A percentile compares a stretch with the other conserved stretches of the same genome.
These are phyloP conservation scores for Tupaia tana DNA, from an alignment of 2,113 vertebrate species.

Conservation along the genomic window DNA sequence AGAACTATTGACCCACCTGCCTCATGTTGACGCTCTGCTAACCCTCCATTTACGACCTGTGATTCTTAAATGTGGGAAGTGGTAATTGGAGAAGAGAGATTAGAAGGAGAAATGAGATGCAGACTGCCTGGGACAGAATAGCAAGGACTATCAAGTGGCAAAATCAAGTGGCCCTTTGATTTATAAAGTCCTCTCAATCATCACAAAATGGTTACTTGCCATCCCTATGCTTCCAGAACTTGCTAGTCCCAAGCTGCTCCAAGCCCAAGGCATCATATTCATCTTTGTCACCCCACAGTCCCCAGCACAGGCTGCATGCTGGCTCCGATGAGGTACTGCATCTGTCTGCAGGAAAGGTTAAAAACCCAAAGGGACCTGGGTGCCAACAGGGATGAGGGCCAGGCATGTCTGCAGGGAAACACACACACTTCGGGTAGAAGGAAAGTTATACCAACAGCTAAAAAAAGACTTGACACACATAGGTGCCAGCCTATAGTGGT, in stretches of 20 bases:
- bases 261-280: not conserved
- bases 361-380: not conserved
- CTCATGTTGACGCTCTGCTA: slow-evolving; percentile 48
- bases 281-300: rapidly evolving
- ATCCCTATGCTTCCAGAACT: not conserved
- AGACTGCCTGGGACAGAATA: not conserved
- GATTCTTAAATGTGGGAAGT: slow-evolving; percentile 41
- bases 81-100: slow-evolving; percentile 47
- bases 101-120: not conserved
- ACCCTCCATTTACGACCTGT: slow-evolving; percentile 46
- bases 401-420: no score
- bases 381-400: not conserved
- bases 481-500: not conserved
- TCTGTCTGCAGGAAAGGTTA: not conserved
- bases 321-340: not conserved
- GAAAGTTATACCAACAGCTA: not conserved
- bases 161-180: not conserved
- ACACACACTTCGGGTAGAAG: not conserved
- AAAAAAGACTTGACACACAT: not conserved
- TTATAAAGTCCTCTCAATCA: not conserved
- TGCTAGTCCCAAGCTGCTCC: not conserved
- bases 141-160: not conserved
- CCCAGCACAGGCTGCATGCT: no score
- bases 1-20: slow-evolving; percentile 45
- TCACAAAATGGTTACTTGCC: not conserved